Conservation (phyloP, 2,797 vertebrate genomes). For the Microctenopoma stevenorrisi region DNA sequence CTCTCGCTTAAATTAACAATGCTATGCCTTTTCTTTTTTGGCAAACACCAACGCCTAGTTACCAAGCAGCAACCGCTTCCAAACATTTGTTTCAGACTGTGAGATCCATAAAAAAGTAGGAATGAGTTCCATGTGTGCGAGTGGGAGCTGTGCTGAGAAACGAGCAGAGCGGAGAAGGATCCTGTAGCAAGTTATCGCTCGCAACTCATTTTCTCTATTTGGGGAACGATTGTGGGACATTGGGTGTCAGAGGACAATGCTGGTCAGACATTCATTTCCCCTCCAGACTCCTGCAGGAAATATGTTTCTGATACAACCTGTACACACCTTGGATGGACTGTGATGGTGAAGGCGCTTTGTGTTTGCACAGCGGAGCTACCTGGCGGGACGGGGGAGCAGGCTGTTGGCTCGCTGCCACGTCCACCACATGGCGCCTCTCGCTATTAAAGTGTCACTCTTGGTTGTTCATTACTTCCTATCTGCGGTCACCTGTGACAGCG, state of each 20-base stretch:
- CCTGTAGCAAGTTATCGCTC: background rate
- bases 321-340: background rate
- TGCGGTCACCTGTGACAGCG: slow-evolving; percentile 45
- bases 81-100: slow-evolving; percentile 33
- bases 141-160: slow-evolving; percentile 23
- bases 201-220: slow-evolving; percentile 8
- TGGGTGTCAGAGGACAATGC: background rate
- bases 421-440: slow-evolving; percentile 15
- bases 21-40: slow-evolving; percentile 3
- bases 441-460: slow-evolving; percentile 60
- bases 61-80: slow-evolving; percentile 35
- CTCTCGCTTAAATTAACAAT: slow-evolving; percentile 10
- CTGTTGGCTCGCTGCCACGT: too few relatives aligned
- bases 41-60: slow-evolving; percentile 18
- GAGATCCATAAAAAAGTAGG: slow-evolving; percentile 18
- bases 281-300: background rate
- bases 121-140: slow-evolving; percentile 47
- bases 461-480: slow-evolving; percentile 59
- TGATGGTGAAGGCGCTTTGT: slow-evolving; percentile 8
- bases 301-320: too few relatives aligned
- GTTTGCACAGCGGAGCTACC: slow-evolving; percentile 26
- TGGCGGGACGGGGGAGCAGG: background rate
- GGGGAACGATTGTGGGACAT: background rate
- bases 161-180: background rate
- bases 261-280: background rate